Evolutionary conservation across 2,797 vertebrate species (phyloP).

Genomic region (Todus mexicanus): DNA sequence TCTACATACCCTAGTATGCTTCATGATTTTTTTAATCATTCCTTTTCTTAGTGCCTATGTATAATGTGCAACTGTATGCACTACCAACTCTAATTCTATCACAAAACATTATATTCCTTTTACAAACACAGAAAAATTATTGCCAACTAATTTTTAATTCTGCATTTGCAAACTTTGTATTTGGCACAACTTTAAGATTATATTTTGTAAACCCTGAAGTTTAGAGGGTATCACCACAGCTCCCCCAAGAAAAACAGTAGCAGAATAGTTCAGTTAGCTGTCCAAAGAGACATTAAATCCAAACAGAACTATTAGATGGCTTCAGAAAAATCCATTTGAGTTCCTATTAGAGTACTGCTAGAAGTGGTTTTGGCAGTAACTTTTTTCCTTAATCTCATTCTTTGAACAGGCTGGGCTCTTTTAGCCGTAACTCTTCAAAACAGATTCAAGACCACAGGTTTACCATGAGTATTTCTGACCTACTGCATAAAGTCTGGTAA

Average conservation of each 20-base stretch:
- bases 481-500: background rate
- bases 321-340: background rate
- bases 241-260: background rate
- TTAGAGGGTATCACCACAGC: background rate
- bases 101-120: background rate
- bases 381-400: background rate
- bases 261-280: background rate
- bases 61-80: background rate
- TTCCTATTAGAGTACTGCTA: background rate
- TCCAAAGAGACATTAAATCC: background rate
- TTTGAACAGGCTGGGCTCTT: background rate
- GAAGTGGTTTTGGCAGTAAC: background rate
- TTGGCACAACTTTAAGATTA: background rate
- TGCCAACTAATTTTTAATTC: background rate
- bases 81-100: background rate
- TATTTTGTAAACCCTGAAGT: background rate
- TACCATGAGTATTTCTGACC: background rate
- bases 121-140: background rate
- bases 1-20: too few species aligned
- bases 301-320: background rate
- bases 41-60: background rate
- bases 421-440: background rate
- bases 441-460: background rate
- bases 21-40: background rate
- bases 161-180: background rate